Evolutionary conservation across 2,888 invertebrate species (phyloP).

Genomic region (Mechanitis messenoides): DNA sequence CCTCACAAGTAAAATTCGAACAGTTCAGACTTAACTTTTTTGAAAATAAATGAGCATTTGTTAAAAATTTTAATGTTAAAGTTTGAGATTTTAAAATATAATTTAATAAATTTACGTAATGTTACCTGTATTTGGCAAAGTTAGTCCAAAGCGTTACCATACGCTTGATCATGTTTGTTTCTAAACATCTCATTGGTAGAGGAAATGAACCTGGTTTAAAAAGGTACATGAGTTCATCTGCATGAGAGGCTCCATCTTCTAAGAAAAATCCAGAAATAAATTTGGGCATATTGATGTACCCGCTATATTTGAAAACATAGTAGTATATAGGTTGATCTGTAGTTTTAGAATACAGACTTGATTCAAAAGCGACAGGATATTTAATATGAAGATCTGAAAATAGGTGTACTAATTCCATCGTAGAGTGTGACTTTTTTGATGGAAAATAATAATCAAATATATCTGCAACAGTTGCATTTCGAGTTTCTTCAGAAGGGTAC

Average conservation of each 20-base stretch:
- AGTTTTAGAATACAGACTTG: constrained; percentile 53
- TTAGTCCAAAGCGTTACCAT: constrained; percentile 70
- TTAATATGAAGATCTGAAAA: constrained; percentile 67
- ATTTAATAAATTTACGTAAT: not conserved
- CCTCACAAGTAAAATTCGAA: no score
- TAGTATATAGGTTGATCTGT: constrained; percentile 60
- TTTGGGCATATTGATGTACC: constrained; percentile 62
- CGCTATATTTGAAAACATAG: constrained; percentile 61
- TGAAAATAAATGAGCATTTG: no score
- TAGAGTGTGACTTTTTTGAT: constrained; percentile 48
- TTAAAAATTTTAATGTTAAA: no score
- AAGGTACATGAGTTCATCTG: constrained; percentile 65
- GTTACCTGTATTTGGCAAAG: constrained; percentile 66
- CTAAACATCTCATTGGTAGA: constrained; percentile 51
- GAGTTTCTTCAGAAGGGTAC: constrained; percentile 50
- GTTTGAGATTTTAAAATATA: no score
- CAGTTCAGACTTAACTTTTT: no score
- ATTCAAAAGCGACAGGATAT: constrained; percentile 56
- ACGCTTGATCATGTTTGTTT: constrained; percentile 50
- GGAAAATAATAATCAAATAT: constrained; percentile 55
- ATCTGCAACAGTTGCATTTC: constrained; percentile 47
- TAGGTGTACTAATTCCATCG: constrained; percentile 63
- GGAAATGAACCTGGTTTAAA: constrained; percentile 63
- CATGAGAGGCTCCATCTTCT: constrained; percentile 60
- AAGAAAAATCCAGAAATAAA: constrained; percentile 49